Conservation (phyloP, 2,113 vertebrate genomes). For the Gopherus evgoodei region DNA sequence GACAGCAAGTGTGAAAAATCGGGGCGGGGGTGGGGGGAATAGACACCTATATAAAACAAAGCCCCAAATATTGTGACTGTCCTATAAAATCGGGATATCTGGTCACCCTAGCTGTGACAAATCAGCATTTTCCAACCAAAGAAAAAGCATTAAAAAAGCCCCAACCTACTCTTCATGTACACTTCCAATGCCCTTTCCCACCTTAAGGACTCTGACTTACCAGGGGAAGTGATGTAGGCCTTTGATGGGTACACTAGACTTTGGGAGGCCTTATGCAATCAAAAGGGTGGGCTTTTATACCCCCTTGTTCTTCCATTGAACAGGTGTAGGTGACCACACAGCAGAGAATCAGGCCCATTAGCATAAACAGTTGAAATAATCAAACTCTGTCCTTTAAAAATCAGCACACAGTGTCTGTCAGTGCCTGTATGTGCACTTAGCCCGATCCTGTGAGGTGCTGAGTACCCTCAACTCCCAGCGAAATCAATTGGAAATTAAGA, state of each 20-base stretch:
- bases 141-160: background rate
- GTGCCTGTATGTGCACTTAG: background rate
- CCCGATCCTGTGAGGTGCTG: background rate
- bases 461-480: background rate
- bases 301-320: background rate
- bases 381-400: background rate
- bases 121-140: background rate
- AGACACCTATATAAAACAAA: too few relatives aligned
- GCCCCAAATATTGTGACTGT: too few relatives aligned
- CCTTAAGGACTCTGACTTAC: background rate
- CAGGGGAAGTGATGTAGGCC: background rate
- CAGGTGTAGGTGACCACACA: background rate
- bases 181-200: accelerated
- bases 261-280: background rate
- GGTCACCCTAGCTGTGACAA: too few relatives aligned
- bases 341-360: background rate
- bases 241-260: accelerated
- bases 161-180: background rate
- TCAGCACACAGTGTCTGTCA: accelerated
- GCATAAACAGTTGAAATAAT: background rate
- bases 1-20: too few relatives aligned
- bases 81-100: too few relatives aligned
- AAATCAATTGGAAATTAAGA: background rate
- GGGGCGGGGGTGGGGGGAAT: too few relatives aligned
- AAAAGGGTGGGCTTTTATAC: accelerated